Percentiles rank a stretch among this genome's conserved stretches.
phyloP scores from a whole-genome alignment of 2,797 vertebrate species.

The Austrolebias charrua region DNA sequence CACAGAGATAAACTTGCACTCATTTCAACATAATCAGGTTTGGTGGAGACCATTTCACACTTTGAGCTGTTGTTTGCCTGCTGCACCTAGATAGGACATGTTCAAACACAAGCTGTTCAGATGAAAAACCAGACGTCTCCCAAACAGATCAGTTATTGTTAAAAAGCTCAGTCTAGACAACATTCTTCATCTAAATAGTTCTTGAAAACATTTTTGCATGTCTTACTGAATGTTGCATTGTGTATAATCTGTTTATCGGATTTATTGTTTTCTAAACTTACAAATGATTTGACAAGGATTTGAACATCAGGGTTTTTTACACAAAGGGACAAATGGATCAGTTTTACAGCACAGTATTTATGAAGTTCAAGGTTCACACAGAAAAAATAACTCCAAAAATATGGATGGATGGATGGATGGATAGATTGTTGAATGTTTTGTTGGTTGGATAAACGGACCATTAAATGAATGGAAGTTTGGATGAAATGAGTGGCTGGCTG shows the following conservation, averaged over 20 bases:
- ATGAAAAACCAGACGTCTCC: not conserved
- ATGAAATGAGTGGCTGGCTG: too few relatives aligned
- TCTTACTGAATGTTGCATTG: not conserved
- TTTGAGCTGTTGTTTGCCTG: constrained; percentile 20
- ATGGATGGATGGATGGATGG: too few relatives aligned
- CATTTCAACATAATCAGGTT: constrained; percentile 42
- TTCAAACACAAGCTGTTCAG: not conserved
- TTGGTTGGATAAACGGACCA: too few relatives aligned
- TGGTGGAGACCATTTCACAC: constrained; percentile 34
- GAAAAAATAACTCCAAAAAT: too few relatives aligned
- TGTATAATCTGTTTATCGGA: constrained; percentile 11
- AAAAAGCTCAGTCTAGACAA: not conserved
- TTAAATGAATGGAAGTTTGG: too few relatives aligned
- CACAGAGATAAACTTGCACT: constrained; percentile 12
- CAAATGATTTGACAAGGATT: not conserved
- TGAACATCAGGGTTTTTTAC: constrained; percentile 2
- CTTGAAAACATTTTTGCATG: not conserved
- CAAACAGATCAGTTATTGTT: not conserved
- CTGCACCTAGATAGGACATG: constrained; percentile 14
- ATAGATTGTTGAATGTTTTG: too few relatives aligned
- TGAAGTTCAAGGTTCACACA: too few relatives aligned
- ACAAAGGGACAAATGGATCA: constrained; percentile 22
- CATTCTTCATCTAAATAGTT: not conserved
- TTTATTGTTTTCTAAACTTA: constrained; percentile 12
- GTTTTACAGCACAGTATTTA: constrained; percentile 8